Conservation (phyloP, 2,113 vertebrate genomes). For the Boleophthalmus pectinirostris region DNA sequence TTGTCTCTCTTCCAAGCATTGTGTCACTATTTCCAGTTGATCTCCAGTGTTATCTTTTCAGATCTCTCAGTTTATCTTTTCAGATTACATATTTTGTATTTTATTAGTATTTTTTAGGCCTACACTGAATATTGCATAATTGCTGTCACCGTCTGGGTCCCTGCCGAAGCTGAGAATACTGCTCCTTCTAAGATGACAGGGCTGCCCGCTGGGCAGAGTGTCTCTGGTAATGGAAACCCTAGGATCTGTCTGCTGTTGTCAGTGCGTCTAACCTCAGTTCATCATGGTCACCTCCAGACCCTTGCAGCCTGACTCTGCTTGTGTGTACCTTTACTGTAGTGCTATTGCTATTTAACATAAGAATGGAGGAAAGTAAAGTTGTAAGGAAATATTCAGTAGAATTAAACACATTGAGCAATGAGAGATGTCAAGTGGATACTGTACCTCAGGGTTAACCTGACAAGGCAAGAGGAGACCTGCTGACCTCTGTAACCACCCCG, state of each 20-base stretch:
- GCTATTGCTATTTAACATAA: not conserved
- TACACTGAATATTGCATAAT: constrained; percentile 61
- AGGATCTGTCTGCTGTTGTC: constrained; percentile 68
- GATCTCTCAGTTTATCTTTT: not conserved
- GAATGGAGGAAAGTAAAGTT: constrained; percentile 8
- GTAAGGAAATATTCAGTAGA: not conserved
- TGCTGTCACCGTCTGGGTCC: constrained; percentile 56
- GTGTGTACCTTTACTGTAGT: constrained; percentile 16
- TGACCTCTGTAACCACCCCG: not conserved
- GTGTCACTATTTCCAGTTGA: not conserved
- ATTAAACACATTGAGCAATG: constrained; percentile 1
- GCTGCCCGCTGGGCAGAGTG: constrained; percentile 36
- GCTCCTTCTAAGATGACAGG: constrained; percentile 70
- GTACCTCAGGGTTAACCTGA: constrained; percentile 24
- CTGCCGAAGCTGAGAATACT: constrained; percentile 60
- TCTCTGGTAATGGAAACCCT: constrained; percentile 72
- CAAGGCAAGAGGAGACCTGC: constrained; percentile 6
- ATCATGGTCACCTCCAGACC: constrained; percentile 44
- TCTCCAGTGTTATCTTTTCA: not conserved
- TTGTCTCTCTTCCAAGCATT: not conserved
- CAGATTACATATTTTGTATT: constrained; percentile 1
- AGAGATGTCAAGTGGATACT: constrained; percentile 33
- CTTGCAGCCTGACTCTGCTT: constrained; percentile 29
- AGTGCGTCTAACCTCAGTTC: constrained; percentile 47
- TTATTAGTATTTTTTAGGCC: constrained; percentile 34